A percentile compares a stretch with the other conserved stretches of the same genome.
Conservation (phyloP, 2,888 invertebrate species). For the Lordiphosa fenestrarum region DNA sequence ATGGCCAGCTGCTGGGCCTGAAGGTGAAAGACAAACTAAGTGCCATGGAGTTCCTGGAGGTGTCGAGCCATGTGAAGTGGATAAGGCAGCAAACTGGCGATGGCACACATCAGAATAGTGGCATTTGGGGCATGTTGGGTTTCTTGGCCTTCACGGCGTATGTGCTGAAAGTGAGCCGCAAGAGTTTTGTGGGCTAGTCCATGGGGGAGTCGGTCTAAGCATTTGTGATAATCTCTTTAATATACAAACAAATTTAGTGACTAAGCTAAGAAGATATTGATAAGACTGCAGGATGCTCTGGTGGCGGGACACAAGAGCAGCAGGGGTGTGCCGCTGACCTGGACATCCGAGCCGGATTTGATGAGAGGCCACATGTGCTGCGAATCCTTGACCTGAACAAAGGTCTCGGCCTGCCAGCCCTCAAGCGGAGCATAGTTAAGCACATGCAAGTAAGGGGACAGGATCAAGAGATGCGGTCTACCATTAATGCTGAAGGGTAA, state of each 20-base stretch:
- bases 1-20: slow-evolving; percentile 37
- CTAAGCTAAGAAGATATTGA: slow-evolving; percentile 48
- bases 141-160: slow-evolving; percentile 66
- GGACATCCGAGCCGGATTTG: slow-evolving; percentile 12
- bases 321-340: slow-evolving; percentile 18
- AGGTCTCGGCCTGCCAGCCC: slow-evolving; percentile 72
- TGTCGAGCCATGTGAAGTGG: slow-evolving; percentile 61
- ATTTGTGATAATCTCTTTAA: slow-evolving; percentile 52
- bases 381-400: slow-evolving; percentile 68
- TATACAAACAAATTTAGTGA: not conserved
- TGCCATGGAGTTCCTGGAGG: slow-evolving; percentile 33
- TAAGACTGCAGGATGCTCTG: slow-evolving; percentile 49
- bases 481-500: slow-evolving; percentile 54
- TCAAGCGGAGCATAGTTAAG: slow-evolving; percentile 66
- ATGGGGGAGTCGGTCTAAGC: not conserved
- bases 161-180: slow-evolving; percentile 53
- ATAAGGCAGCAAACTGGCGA: slow-evolving; percentile 59
- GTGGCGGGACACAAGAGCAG: slow-evolving; percentile 57
- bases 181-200: slow-evolving; percentile 27
- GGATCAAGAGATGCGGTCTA: slow-evolving; percentile 62
- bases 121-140: slow-evolving; percentile 73
- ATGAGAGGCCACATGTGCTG: slow-evolving; percentile 65
- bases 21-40: not conserved
- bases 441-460: slow-evolving; percentile 68
- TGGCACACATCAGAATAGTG: slow-evolving; percentile 69